Percentiles rank a stretch among this genome's conserved stretches.
These are phyloP conservation scores for Glaucopsyche alexis DNA, from an alignment of 2,888 invertebrate species.

Conservation along the genomic window DNA sequence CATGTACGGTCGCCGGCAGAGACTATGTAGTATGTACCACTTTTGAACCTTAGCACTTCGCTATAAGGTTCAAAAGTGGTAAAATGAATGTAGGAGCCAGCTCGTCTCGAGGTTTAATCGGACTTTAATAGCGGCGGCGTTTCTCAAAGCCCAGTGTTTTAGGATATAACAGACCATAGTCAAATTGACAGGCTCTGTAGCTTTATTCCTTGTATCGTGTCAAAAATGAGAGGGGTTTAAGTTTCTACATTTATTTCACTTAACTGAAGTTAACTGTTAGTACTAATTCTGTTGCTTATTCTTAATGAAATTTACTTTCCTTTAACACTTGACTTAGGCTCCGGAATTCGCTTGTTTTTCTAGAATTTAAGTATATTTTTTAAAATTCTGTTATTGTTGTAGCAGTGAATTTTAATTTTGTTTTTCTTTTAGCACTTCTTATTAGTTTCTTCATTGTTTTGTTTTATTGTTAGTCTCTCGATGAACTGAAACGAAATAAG, in stretches of 20 bases:
- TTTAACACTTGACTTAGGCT: neutral
- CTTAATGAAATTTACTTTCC: neutral
- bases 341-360: no score
- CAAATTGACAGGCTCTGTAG: conserved; percentile 3
- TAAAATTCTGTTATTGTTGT: no score
- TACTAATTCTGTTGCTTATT: neutral
- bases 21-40: no score
- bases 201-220: conserved; percentile 12
- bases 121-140: conserved; percentile 72
- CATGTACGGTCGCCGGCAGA: conserved; percentile 57
- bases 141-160: conserved; percentile 53
- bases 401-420: no score
- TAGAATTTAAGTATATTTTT: no score
- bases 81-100: conserved; percentile 68
- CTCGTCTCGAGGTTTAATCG: conserved; percentile 65
- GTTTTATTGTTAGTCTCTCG: no score
- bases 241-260: neutral
- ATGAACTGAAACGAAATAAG: no score
- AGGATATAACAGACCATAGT: conserved; percentile 16
- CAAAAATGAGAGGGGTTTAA: conserved; percentile 1
- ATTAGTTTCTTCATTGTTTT: no score
- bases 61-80: neutral
- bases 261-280: neutral
- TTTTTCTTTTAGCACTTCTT: no score
- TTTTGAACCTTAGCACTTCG: neutral